A percentile compares a stretch with the other conserved stretches of the same genome.
Conservation (phyloP, 2,797 vertebrate genomes). For the Chelidonichthys spinosus region DNA sequence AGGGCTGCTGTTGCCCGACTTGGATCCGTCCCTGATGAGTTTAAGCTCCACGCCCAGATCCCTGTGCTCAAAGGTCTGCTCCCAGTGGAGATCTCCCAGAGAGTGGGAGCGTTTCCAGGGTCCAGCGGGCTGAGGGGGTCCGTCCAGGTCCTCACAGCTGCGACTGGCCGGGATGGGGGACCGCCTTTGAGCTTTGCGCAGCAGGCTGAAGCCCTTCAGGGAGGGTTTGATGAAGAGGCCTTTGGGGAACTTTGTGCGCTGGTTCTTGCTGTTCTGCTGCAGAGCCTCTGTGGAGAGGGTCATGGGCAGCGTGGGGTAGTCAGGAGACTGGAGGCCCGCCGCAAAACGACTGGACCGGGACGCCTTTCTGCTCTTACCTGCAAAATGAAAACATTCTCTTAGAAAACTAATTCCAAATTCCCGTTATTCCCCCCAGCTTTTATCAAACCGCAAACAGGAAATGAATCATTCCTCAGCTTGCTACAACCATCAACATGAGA, state of each 20-base stretch:
- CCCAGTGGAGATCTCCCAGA: conserved; percentile 91
- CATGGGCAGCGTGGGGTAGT: conserved; percentile 89
- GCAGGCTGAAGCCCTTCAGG: conserved; percentile 76
- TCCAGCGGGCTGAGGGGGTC: conserved; percentile 63
- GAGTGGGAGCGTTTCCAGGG: conserved; percentile 93
- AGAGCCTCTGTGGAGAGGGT: conserved; percentile 83
- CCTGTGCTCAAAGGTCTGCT: conserved; percentile 69
- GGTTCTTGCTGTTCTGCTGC: conserved; percentile 82
- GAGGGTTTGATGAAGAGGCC: conserved; percentile 79
- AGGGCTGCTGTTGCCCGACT: conserved; percentile 43
- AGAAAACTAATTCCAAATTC: conserved; percentile 3
- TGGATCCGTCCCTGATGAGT: conserved; percentile 33
- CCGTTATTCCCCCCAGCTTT: not conserved
- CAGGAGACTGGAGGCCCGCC: conserved; percentile 84
- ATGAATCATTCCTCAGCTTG: not conserved
- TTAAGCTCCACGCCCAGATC: conserved; percentile 56
- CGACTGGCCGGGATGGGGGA: conserved; percentile 85
- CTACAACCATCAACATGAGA: not conserved
- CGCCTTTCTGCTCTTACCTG: conserved; percentile 91
- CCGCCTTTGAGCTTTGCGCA: conserved; percentile 85
- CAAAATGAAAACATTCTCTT: conserved; percentile 60
- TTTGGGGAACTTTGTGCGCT: conserved; percentile 74
- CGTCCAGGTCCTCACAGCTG: conserved; percentile 93
- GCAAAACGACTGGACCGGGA: conserved; percentile 86
- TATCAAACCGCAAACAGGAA: not conserved